phyloP scores from a whole-genome alignment of 2,888 invertebrate genomes.

The Cryptocheilus praepositus region DNA sequence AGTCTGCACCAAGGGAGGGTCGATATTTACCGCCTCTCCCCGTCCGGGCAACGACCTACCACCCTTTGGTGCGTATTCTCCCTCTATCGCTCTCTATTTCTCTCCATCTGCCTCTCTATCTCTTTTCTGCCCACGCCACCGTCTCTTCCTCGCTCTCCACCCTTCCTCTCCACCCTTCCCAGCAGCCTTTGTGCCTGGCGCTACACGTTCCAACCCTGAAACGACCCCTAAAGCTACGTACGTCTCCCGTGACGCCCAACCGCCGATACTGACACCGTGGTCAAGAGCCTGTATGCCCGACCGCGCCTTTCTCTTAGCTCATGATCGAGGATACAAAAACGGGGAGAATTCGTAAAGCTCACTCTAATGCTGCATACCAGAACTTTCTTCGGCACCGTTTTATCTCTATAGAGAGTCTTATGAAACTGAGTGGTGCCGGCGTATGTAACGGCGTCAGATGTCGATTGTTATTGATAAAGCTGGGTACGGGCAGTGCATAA shows the following conservation, averaged over 20 bases:
- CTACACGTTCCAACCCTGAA: conserved; percentile 44
- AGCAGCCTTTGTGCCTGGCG: conserved; percentile 22
- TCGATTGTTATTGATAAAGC: no score
- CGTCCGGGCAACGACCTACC: conserved; percentile 65
- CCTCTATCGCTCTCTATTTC: neutral
- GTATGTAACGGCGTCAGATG: no score
- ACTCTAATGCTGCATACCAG: no score
- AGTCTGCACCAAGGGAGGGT: conserved; percentile 60
- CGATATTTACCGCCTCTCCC: conserved; percentile 68
- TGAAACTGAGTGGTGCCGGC: no score
- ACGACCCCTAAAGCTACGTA: conserved; percentile 24
- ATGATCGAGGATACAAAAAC: no score
- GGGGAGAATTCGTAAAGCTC: no score
- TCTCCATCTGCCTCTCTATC: neutral
- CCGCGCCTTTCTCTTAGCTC: conserved; percentile 5
- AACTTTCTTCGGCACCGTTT: no score
- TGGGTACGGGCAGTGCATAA: no score
- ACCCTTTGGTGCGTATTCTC: conserved; percentile 35
- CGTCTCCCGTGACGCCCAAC: conserved; percentile 33
- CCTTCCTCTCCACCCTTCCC: conserved; percentile 21
- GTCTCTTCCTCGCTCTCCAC: neutral
- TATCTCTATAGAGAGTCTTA: no score
- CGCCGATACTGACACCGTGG: conserved; percentile 31
- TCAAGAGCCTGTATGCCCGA: conserved; percentile 40
- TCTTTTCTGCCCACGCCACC: neutral